Conservation (phyloP, 2,888 invertebrate species). For the Thecocarcelia acutangulata region DNA sequence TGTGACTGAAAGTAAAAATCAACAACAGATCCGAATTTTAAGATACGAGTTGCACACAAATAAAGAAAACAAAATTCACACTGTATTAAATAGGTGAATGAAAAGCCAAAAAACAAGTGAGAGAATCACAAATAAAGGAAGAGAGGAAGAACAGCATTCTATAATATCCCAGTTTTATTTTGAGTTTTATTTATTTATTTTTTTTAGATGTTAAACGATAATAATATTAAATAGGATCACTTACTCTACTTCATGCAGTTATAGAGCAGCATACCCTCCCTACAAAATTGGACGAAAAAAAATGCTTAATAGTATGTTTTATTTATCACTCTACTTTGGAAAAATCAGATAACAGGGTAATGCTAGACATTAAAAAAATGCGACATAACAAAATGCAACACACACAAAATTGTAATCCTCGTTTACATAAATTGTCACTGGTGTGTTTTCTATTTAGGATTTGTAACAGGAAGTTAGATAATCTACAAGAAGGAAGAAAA, state of each 20-base stretch:
- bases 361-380: conserved; percentile 55
- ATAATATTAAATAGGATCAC: conserved; percentile 60
- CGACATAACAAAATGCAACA: conserved; percentile 24
- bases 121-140: not conserved
- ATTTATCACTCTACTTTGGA: no score
- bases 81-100: conserved; percentile 46
- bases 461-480: conserved; percentile 68
- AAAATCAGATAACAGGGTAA: conserved; percentile 65
- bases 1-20: conserved; percentile 73
- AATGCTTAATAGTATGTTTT: no score
- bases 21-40: conserved; percentile 62
- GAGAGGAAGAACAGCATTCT: conserved; percentile 17
- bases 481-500: conserved; percentile 24
- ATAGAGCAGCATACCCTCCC: conserved; percentile 35
- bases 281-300: no score
- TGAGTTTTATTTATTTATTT: conserved; percentile 8
- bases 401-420: conserved; percentile 44
- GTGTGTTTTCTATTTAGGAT: conserved; percentile 51
- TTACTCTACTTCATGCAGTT: conserved; percentile 46
- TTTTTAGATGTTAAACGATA: conserved; percentile 53
- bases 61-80: conserved; percentile 59
- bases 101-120: not conserved
- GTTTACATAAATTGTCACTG: conserved; percentile 7
- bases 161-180: not conserved
- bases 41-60: conserved; percentile 56